Percentiles rank a stretch among this genome's conserved stretches.
Evolutionary conservation across 2,113 vertebrate species (phyloP).

Genomic region (Melanerpes formicivorus): DNA sequence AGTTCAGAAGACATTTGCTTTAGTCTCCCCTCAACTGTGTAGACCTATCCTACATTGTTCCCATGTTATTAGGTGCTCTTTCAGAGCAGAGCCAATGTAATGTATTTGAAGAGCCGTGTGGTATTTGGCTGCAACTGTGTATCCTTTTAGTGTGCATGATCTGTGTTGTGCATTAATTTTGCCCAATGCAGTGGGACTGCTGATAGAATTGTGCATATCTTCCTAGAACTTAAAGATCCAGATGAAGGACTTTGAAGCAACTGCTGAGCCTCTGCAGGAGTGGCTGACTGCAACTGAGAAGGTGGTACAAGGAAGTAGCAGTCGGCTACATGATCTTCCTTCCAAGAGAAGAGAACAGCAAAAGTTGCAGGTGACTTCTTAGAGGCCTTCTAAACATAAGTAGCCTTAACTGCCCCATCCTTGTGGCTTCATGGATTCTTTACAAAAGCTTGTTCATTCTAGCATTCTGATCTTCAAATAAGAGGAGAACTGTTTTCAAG

Average conservation of each 20-base stretch:
- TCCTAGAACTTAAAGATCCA: slow-evolving; percentile 89
- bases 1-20: background rate
- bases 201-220: background rate
- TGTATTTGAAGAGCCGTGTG: background rate
- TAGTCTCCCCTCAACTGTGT: background rate
- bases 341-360: slow-evolving; percentile 92
- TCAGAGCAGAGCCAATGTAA: background rate
- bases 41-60: background rate
- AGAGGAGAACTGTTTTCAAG: background rate
- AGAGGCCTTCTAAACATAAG: background rate
- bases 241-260: slow-evolving; percentile 94
- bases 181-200: background rate
- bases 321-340: slow-evolving; percentile 88
- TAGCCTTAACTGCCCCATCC: background rate
- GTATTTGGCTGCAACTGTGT: background rate
- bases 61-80: background rate
- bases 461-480: background rate
- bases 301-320: slow-evolving; percentile 86
- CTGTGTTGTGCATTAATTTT: background rate
- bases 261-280: slow-evolving; percentile 88
- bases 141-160: background rate
- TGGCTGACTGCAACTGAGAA: slow-evolving; percentile 90
- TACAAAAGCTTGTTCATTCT: background rate
- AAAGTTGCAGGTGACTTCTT: slow-evolving; percentile 89
- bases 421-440: background rate